These are phyloP conservation scores for Drosophila eohydei DNA, from an alignment of 2,888 invertebrate genomes.

Conservation along the genomic window DNA sequence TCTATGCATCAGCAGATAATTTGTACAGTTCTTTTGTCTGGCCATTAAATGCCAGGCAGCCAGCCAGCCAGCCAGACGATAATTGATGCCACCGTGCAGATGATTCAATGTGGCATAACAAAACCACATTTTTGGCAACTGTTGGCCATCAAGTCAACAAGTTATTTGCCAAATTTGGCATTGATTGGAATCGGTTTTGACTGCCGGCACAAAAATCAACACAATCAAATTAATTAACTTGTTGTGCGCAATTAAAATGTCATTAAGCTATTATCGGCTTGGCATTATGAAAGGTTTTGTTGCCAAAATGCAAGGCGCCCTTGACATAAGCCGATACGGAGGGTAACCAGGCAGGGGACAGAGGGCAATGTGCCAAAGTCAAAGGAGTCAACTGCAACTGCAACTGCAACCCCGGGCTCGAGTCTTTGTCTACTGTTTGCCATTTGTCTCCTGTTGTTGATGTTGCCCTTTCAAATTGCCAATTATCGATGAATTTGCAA, in stretches of 20 bases:
- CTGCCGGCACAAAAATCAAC: conserved; percentile 46
- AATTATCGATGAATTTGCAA: conserved; percentile 81
- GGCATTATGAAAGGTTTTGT: conserved; percentile 66
- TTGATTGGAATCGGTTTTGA: conserved; percentile 74
- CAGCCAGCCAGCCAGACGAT: conserved; percentile 44
- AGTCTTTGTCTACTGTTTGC: conserved; percentile 45
- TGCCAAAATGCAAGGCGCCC: conserved; percentile 67
- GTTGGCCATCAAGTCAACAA: conserved; percentile 51
- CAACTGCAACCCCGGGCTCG: conserved; percentile 40
- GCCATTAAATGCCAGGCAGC: conserved; percentile 50
- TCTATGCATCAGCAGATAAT: conserved; percentile 55
- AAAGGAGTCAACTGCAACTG: conserved; percentile 62
- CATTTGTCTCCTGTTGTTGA: conserved; percentile 41
- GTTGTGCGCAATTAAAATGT: conserved; percentile 78
- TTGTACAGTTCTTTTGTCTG: conserved; percentile 49
- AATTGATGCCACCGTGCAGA: conserved; percentile 77
- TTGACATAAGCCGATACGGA: conserved; percentile 58
- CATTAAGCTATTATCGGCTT: conserved; percentile 74
- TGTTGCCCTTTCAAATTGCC: conserved; percentile 80
- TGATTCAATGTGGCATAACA: conserved; percentile 28
- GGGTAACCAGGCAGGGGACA: conserved; percentile 8
- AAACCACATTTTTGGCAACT: conserved; percentile 43
- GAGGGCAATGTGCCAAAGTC: conserved; percentile 58
- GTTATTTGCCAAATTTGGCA: conserved; percentile 58
- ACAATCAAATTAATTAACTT: conserved; percentile 76